phyloP scores from a whole-genome alignment of 2,113 vertebrate species.

The Anseranas semipalmata region DNA sequence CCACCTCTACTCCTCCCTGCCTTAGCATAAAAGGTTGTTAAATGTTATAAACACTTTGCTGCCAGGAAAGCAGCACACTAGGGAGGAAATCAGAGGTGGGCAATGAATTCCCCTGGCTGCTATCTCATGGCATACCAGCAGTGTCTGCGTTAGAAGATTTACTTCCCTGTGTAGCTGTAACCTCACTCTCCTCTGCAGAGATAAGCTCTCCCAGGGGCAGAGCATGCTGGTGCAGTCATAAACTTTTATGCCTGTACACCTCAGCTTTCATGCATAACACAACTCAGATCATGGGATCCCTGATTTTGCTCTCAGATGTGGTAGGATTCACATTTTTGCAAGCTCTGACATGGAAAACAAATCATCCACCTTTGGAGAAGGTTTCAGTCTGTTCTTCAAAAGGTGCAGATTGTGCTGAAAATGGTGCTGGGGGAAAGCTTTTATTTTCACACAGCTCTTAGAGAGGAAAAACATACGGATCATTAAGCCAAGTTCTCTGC shows the following conservation, averaged over 20 bases:
- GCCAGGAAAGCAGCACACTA: neutral
- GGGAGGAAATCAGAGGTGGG: neutral
- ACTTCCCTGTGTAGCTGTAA: neutral
- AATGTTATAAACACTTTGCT: neutral
- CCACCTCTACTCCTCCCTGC: neutral
- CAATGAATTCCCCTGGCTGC: neutral
- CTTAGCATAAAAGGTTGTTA: neutral
- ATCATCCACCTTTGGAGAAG: neutral
- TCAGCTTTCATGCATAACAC: fast-evolving
- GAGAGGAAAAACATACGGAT: neutral
- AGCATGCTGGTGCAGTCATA: fast-evolving
- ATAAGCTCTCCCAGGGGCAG: neutral
- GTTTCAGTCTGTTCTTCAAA: neutral
- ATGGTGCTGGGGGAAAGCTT: neutral
- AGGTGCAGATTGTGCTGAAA: neutral
- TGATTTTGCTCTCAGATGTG: neutral
- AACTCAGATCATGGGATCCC: neutral
- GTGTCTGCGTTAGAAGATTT: neutral
- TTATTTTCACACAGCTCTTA: neutral
- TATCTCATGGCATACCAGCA: neutral
- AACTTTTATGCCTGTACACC: neutral
- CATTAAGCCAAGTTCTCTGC: neutral
- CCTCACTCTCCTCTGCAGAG: neutral
- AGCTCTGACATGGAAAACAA: neutral
- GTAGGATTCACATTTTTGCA: fast-evolving